Percentiles rank a stretch among this genome's conserved stretches.
phyloP scores from a whole-genome alignment of 2,888 invertebrate species.

The Diachrysia chrysitis region DNA sequence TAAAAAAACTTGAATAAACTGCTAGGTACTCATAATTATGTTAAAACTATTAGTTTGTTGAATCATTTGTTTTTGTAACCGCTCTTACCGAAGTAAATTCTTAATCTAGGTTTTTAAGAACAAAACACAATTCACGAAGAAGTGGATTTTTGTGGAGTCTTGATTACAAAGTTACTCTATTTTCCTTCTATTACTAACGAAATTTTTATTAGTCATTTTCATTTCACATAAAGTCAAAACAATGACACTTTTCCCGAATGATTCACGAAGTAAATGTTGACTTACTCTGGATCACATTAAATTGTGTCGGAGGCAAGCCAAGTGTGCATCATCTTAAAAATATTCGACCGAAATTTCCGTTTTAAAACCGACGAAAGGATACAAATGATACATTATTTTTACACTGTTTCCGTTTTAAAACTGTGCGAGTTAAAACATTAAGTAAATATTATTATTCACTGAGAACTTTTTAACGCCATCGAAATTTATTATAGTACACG shows the following conservation, averaged over 20 bases:
- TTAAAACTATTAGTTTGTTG: too few relatives aligned
- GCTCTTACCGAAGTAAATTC: too few relatives aligned
- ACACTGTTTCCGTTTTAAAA: not conserved
- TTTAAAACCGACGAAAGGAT: slow-evolving; percentile 1
- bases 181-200: slow-evolving; percentile 17
- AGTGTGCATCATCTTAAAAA: slow-evolving; percentile 45
- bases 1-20: too few relatives aligned
- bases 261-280: slow-evolving; percentile 38
- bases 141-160: not conserved
- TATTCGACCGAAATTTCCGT: slow-evolving; percentile 33
- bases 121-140: slow-evolving; percentile 17
- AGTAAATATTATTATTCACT: not conserved
- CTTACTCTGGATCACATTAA: slow-evolving; percentile 32
- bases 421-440: not conserved
- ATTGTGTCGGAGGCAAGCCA: slow-evolving; percentile 38
- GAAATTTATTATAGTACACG: not conserved
- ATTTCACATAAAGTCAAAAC: slow-evolving; percentile 18
- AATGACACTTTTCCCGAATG: slow-evolving; percentile 15
- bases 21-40: too few relatives aligned
- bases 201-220: slow-evolving; percentile 10
- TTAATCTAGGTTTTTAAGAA: slow-evolving; percentile 37
- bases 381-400: not conserved
- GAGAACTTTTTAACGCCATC: not conserved
- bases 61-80: too few relatives aligned
- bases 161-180: too few relatives aligned